Conservation (phyloP, 2,888 invertebrate genomes). For the Dexiosoma caninum region DNA sequence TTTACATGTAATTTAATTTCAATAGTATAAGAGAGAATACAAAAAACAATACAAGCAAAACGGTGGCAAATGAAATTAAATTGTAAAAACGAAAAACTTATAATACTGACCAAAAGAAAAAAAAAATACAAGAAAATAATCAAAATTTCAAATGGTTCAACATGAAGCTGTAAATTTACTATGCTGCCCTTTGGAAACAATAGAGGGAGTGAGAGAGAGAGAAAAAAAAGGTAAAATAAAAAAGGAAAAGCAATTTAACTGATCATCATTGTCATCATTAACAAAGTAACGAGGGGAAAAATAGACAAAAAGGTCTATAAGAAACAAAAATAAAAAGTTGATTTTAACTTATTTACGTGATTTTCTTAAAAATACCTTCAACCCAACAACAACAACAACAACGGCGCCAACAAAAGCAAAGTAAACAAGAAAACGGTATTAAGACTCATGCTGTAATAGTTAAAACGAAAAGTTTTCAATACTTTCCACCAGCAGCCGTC, state of each 20-base stretch:
- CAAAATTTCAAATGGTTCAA: not conserved
- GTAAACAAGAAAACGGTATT: conserved; percentile 40
- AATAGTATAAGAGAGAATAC: not conserved
- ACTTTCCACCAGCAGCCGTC: not conserved
- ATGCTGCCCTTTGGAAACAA: not conserved
- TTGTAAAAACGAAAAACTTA: not conserved
- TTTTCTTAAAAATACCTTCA: conserved; percentile 27
- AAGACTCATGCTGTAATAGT: conserved; percentile 51
- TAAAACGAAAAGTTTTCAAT: conserved; percentile 43
- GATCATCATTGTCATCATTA: conserved; percentile 49
- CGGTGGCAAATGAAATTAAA: not conserved
- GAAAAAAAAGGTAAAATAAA: not conserved
- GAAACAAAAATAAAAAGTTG: conserved; percentile 34
- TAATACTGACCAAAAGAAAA: too few species aligned
- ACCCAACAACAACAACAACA: not conserved
- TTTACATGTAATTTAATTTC: conserved; percentile 53
- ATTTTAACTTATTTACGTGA: conserved; percentile 57
- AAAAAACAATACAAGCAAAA: not conserved
- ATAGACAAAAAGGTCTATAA: not conserved
- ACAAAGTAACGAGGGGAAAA: not conserved
- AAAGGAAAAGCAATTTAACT: conserved; percentile 46
- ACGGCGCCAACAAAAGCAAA: conserved; percentile 8
- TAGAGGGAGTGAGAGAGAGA: too few species aligned
- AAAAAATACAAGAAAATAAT: too few species aligned
- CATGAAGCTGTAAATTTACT: not conserved